A percentile compares a stretch with the other conserved stretches of the same genome.
Evolutionary conservation across 2,888 invertebrate species (phyloP).

Genomic region (Pollenia labialis): DNA sequence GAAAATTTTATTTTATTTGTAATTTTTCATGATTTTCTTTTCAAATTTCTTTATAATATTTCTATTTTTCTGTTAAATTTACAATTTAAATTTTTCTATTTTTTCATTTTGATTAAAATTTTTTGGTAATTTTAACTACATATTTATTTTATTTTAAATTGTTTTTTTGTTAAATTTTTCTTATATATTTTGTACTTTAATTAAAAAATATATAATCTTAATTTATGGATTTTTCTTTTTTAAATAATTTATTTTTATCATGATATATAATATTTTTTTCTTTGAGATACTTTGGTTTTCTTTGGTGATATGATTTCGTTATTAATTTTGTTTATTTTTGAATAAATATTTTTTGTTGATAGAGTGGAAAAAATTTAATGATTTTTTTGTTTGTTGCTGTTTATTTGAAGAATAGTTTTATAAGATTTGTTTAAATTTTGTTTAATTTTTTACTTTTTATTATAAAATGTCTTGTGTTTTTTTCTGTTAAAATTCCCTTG

Average conservation of each 20-base stretch:
- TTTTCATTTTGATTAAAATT: constrained; percentile 23
- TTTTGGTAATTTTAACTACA: constrained; percentile 47
- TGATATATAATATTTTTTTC: constrained; percentile 40
- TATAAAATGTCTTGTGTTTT: constrained; percentile 38
- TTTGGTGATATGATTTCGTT: constrained; percentile 72
- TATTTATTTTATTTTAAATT: constrained; percentile 22
- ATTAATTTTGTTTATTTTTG: constrained; percentile 42
- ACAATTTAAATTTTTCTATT: neutral
- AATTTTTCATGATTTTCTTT: constrained; percentile 33
- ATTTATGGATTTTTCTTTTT: constrained; percentile 43
- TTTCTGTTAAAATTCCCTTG: constrained; percentile 69
- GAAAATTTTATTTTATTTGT: constrained; percentile 12
- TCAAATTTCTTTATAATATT: constrained; percentile 11
- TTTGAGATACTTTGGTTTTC: constrained; percentile 72
- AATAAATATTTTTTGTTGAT: constrained; percentile 5
- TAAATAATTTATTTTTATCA: constrained; percentile 41
- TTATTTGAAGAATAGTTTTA: neutral
- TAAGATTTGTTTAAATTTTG: neutral
- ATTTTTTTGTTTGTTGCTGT: neutral
- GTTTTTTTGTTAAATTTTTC: constrained; percentile 21
- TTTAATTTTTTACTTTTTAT: constrained; percentile 12
- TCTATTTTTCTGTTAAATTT: neutral
- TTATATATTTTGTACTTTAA: constrained; percentile 63
- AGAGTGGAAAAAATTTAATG: neutral
- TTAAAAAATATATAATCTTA: constrained; percentile 61